Conservation (phyloP, 2,888 invertebrate species). For the Caenorhabditis sp. region DNA sequence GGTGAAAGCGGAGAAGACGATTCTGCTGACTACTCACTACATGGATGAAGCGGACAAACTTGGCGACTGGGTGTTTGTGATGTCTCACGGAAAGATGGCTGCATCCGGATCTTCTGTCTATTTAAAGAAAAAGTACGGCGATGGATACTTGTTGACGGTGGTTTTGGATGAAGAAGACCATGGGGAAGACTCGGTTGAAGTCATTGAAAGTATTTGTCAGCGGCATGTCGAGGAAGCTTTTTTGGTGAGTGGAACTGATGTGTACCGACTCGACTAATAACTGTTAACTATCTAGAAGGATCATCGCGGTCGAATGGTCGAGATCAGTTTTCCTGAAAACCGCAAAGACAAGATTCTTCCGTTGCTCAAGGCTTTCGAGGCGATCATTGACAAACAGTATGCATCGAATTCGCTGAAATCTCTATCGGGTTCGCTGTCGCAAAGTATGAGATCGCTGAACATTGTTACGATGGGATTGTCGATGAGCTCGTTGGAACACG, state of each 20-base stretch:
- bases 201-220: neutral
- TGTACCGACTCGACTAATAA: no score
- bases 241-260: neutral
- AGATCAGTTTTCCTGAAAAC: slow-evolving; percentile 63
- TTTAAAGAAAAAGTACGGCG: slow-evolving; percentile 76
- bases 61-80: slow-evolving; percentile 78
- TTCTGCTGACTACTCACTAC: slow-evolving; percentile 81
- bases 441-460: slow-evolving; percentile 9
- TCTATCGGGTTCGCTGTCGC: neutral
- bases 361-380: slow-evolving; percentile 75
- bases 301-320: slow-evolving; percentile 65
- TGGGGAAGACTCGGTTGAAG: neutral
- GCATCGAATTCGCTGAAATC: slow-evolving; percentile 12
- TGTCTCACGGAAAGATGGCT: slow-evolving; percentile 76
- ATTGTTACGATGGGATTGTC: slow-evolving; percentile 74
- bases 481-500: slow-evolving; percentile 79
- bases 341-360: slow-evolving; percentile 38
- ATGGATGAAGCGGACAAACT: slow-evolving; percentile 82
- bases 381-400: slow-evolving; percentile 30
- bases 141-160: slow-evolving; percentile 77
- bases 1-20: slow-evolving; percentile 64
- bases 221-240: neutral
- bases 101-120: slow-evolving; percentile 75
- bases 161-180: slow-evolving; percentile 46
- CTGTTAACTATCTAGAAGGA: slow-evolving; percentile 20